Conservation (phyloP, 2,797 vertebrate species). For the Arremon brunneinucha region DNA sequence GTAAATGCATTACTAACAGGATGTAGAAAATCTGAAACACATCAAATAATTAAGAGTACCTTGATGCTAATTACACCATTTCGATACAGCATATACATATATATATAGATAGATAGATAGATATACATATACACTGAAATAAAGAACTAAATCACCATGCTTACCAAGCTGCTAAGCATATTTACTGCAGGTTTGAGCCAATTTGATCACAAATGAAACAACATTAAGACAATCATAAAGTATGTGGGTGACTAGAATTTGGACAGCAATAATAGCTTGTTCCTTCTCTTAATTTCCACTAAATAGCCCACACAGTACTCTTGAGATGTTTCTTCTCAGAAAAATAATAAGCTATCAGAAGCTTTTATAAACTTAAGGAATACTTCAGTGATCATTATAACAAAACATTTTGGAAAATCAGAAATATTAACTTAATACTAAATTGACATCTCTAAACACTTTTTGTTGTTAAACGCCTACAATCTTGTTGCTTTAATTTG, state of each 20-base stretch:
- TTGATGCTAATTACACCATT: not conserved
- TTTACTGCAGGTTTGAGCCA: not conserved
- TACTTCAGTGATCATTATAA: not conserved
- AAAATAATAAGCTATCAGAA: conserved; percentile 39
- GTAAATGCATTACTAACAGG: not conserved
- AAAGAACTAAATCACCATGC: not conserved
- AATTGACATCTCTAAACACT: not conserved
- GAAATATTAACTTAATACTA: not conserved
- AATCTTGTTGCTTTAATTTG: not conserved
- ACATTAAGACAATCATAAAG: not conserved
- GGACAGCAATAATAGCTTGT: not conserved
- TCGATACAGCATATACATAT: not conserved
- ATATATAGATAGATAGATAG: too few species aligned
- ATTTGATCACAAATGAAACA: not conserved
- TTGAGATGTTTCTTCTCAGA: conserved; percentile 23
- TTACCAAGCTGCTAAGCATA: not conserved
- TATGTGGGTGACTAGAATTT: not conserved
- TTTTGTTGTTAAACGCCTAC: not conserved
- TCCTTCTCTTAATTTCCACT: conserved; percentile 1
- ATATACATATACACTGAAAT: not conserved
- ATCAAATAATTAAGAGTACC: not conserved
- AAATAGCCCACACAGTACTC: not conserved
- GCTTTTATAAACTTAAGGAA: conserved; percentile 52
- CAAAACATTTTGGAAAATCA: conserved; percentile 10
- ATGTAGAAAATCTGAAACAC: not conserved